Evolutionary conservation across 1,140 invertebrate genomes (phyloP).

Genomic region (Philotrypesis tridentata): DNA sequence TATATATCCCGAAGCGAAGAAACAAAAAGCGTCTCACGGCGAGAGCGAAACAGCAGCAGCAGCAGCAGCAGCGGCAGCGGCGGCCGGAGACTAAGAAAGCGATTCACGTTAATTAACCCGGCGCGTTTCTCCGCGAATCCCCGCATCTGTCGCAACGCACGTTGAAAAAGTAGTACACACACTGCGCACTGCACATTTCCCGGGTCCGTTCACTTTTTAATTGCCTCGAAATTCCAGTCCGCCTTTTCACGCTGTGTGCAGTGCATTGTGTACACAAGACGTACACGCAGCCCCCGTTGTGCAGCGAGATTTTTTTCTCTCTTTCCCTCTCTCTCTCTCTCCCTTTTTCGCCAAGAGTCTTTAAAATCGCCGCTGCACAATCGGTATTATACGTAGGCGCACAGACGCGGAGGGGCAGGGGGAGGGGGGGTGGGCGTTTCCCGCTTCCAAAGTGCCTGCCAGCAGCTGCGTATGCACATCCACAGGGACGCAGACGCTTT

Average conservation of each 20-base stretch:
- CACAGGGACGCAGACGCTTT: neutral
- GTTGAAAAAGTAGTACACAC: neutral
- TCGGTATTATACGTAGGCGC: neutral
- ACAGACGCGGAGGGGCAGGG: neutral
- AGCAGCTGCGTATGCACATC: neutral
- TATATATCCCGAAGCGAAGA: no score
- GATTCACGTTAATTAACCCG: neutral
- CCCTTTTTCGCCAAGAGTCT: neutral
- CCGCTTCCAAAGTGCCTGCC: neutral
- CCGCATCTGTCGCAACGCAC: neutral
- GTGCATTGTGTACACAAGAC: neutral
- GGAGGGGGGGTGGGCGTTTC: neutral
- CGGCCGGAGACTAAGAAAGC: no score
- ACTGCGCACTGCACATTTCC: no score
- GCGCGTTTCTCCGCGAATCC: neutral
- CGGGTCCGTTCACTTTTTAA: conserved; percentile 9
- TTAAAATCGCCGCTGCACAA: conserved; percentile 5
- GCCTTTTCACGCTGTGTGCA: neutral
- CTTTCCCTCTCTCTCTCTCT: neutral
- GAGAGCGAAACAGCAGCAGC: neutral
- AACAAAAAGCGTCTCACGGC: neutral
- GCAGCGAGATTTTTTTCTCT: conserved; percentile 3
- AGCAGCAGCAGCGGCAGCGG: no score
- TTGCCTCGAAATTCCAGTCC: conserved; percentile 1
- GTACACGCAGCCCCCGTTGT: neutral